Evolutionary conservation across 2,888 invertebrate genomes (phyloP), one percentile per base, ranked within the genome.

Genomic region (Nebria brevicollis): DNA sequence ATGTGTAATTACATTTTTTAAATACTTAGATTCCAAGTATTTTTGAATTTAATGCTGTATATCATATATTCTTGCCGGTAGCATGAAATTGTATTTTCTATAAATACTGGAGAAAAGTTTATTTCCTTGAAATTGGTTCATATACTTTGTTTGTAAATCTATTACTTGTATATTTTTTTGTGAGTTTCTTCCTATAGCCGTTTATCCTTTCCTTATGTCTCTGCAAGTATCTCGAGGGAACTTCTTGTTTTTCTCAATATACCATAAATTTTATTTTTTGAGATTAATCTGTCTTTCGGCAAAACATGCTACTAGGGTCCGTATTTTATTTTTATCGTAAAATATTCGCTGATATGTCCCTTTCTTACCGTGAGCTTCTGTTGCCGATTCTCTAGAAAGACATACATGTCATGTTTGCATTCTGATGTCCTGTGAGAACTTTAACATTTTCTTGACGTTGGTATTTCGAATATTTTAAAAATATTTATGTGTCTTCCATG

Each of bases 221-320:
- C 66, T 20, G 66, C 43, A 34, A 54, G 64, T 41, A 72, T 77
- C 77, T 72, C 64, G 1, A 11, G 77, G 77, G 77, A 77, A 72
- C 26, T 72, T 70, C 77, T 77, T 20, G 77, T 72, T 77, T 72
- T 43, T 10, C 64, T 77, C 77, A 77, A 64, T 77, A 54, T 54
- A 77, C 70, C 77, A 77, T 77, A 77, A 77, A 77, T 77, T 77
- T 77, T 66, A 66, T 77, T 72, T 77, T 72, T 72, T 25, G 15
- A 70, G 77, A 77, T 77, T 77, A 77, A 77, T 77, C 72, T 77
- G 77, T 77, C 77, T 77, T 77, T 54, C 70, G 77, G 72, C 77
- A 72, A 77, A 77, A 70, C 77, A 72, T 77, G 77, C 72, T 77
- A 72, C 72, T 15, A 10, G 72, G 34, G n/a, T 6, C 13, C 72